phyloP scores from a whole-genome alignment of 2,113 vertebrate species.

The Nestor notabilis region DNA sequence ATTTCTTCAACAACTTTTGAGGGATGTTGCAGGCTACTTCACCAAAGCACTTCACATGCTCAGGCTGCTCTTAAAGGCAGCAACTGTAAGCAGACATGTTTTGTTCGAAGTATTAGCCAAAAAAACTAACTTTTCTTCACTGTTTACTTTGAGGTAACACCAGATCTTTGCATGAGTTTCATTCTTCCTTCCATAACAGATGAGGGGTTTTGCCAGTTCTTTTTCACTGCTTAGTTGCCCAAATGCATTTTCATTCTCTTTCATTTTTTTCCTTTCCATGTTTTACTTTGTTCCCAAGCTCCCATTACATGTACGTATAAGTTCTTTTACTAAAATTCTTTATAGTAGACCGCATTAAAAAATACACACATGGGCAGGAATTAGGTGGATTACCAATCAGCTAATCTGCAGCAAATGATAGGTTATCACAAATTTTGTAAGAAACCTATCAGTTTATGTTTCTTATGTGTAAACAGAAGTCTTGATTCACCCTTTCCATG shows the following conservation, averaged over 20 bases:
- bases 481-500: neutral
- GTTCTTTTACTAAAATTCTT: neutral
- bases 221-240: neutral
- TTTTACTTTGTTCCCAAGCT: neutral
- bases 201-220: neutral
- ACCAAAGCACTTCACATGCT: neutral
- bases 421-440: neutral
- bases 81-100: neutral
- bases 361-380: neutral
- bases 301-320: neutral
- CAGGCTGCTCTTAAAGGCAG: neutral
- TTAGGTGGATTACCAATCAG: neutral
- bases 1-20: neutral
- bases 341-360: neutral
- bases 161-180: neutral
- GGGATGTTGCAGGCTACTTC: neutral
- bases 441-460: neutral
- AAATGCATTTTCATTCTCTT: neutral
- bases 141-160: neutral
- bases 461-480: neutral
- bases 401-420: neutral
- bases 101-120: neutral
- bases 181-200: neutral
- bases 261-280: neutral
- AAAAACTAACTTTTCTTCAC: neutral